Evolutionary conservation across 2,888 invertebrate species (phyloP).

Genomic region (Volucella inflata): DNA sequence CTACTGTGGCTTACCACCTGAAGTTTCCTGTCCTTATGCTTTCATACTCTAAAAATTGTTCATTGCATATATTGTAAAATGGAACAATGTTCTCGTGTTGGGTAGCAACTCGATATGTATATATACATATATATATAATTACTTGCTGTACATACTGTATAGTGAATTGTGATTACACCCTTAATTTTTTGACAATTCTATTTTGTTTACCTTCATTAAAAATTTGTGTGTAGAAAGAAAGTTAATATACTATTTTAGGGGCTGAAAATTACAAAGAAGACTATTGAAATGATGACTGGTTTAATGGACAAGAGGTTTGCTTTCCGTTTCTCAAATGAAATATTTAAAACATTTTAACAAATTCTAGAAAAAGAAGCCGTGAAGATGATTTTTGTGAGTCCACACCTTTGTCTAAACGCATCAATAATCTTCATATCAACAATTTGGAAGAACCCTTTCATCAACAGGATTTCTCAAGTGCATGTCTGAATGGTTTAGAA

Average conservation of each 20-base stretch:
- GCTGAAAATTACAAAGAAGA: conserved; percentile 7
- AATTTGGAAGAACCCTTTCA: conserved; percentile 79
- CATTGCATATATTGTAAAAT: too few relatives aligned
- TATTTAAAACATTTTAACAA: conserved; percentile 48
- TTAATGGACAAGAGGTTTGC: conserved; percentile 80
- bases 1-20: too few relatives aligned
- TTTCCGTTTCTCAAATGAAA: neutral
- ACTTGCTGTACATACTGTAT: conserved; percentile 24
- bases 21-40: too few relatives aligned
- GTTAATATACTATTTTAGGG: conserved; percentile 17
- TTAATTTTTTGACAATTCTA: conserved; percentile 34
- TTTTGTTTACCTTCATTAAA: conserved; percentile 54
- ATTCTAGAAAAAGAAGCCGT: conserved; percentile 90
- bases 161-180: conserved; percentile 12
- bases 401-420: conserved; percentile 94
- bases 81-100: too few relatives aligned
- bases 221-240: conserved; percentile 47
- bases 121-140: too few relatives aligned
- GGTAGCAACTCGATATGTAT: too few relatives aligned
- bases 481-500: conserved; percentile 69
- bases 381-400: conserved; percentile 91
- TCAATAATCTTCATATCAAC: conserved; percentile 94
- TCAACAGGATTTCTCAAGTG: conserved; percentile 62
- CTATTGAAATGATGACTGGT: conserved; percentile 78
- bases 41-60: too few relatives aligned